Evolutionary conservation across 2,113 vertebrate species (phyloP).

Genomic region (Setophaga petechia): DNA sequence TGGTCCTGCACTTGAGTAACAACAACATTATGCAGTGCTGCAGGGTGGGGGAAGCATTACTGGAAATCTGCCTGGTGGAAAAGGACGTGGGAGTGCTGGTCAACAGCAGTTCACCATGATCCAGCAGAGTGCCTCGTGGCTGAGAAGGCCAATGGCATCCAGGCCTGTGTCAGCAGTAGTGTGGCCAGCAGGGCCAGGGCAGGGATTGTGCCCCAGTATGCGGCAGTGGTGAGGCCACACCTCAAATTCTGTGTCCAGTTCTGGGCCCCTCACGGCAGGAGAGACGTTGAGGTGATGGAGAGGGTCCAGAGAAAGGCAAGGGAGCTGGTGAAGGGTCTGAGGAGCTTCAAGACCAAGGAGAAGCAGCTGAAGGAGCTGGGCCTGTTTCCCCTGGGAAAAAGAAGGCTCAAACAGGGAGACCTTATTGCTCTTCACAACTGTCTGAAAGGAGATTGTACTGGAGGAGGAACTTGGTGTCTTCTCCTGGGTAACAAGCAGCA

Average conservation of each 20-base stretch:
- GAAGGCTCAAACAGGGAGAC: background rate
- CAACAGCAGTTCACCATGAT: background rate
- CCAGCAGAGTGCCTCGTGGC: background rate
- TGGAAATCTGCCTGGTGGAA: background rate
- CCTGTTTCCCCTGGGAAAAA: background rate
- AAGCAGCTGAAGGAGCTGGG: background rate
- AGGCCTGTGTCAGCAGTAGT: rapidly evolving
- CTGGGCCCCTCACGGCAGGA: background rate
- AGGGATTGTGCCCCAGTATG: background rate
- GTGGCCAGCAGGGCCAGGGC: background rate
- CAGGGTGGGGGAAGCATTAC: background rate
- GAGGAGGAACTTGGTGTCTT: background rate
- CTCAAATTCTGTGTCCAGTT: background rate
- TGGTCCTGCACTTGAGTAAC: background rate
- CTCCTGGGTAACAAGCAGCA: background rate
- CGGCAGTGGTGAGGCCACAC: background rate
- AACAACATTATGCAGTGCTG: background rate
- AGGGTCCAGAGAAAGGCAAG: rapidly evolving
- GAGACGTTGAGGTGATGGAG: too few relatives aligned
- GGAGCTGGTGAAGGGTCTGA: background rate
- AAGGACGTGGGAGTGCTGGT: background rate
- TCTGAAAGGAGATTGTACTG: background rate
- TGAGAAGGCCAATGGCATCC: background rate
- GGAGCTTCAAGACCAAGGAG: background rate
- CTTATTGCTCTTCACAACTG: background rate